A percentile compares a stretch with the other conserved stretches of the same genome.
phyloP scores from a whole-genome alignment of 2,888 invertebrate species.

The Trachelus iudaicus region DNA sequence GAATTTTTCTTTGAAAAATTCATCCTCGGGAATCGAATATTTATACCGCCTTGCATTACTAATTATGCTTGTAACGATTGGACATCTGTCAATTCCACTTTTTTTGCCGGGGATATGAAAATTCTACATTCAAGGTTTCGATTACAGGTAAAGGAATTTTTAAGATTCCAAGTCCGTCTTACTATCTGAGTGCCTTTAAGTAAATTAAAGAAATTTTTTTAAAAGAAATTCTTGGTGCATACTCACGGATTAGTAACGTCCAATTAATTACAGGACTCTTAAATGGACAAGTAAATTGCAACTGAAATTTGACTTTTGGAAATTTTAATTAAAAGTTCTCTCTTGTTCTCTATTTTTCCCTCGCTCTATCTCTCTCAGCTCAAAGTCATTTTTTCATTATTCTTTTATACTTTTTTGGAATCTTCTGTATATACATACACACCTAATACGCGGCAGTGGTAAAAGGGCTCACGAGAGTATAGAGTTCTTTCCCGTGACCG shows the following conservation, averaged over 20 bases:
- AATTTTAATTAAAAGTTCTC: not conserved
- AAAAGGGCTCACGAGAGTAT: not conserved
- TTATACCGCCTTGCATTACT: not conserved
- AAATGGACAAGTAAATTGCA: not conserved
- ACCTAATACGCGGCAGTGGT: not conserved
- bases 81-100: not conserved
- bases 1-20: not conserved
- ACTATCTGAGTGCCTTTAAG: not conserved
- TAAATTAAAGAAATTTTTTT: not conserved
- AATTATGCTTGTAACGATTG: not conserved
- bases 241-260: not conserved
- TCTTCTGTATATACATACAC: not conserved
- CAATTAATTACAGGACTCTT: not conserved
- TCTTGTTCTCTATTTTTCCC: not conserved
- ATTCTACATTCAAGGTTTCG: not conserved
- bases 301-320: not conserved
- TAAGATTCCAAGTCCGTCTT: not conserved
- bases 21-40: not conserved
- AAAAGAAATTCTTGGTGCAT: not conserved
- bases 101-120: not conserved
- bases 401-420: not conserved
- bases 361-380: not conserved
- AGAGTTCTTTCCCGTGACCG: conserved; percentile 13
- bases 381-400: not conserved
- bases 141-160: not conserved